phyloP scores from a whole-genome alignment of 1,140 invertebrate species.

The Drosophila mayri region DNA sequence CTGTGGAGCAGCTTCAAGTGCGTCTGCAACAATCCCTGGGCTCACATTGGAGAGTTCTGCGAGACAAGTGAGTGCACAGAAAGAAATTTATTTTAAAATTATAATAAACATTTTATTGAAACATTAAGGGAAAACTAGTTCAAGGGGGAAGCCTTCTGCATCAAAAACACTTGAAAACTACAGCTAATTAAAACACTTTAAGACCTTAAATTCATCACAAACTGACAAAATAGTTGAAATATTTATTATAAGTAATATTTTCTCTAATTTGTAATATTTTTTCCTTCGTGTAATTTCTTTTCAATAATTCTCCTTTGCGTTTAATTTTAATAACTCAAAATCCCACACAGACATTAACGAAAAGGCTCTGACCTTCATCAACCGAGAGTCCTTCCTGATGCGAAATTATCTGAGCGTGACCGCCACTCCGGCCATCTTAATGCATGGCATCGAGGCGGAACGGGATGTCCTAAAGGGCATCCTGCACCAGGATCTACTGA shows the following conservation, averaged over 20 bases:
- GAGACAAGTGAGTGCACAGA: constrained; percentile 91
- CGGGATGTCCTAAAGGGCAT: constrained; percentile 90
- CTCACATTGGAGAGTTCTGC: constrained; percentile 94
- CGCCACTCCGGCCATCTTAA: constrained; percentile 59
- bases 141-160: no score
- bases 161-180: neutral
- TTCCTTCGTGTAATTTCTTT: neutral
- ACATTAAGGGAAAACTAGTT: neutral
- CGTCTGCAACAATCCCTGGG: constrained; percentile 95
- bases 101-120: neutral
- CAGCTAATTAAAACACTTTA: neutral
- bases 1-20: constrained; percentile 96
- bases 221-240: neutral
- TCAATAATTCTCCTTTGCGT: neutral
- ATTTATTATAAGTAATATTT: neutral
- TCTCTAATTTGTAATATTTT: neutral
- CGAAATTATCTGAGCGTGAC: constrained; percentile 89
- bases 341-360: constrained; percentile 91
- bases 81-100: neutral
- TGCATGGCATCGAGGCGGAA: constrained; percentile 87
- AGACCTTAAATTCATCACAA: neutral
- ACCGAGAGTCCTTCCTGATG: constrained; percentile 91
- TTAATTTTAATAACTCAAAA: neutral
- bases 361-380: constrained; percentile 95
- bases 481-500: constrained; percentile 91